phyloP scores from a whole-genome alignment of 2,797 vertebrate species.

The Toxotes lorentzi region DNA sequence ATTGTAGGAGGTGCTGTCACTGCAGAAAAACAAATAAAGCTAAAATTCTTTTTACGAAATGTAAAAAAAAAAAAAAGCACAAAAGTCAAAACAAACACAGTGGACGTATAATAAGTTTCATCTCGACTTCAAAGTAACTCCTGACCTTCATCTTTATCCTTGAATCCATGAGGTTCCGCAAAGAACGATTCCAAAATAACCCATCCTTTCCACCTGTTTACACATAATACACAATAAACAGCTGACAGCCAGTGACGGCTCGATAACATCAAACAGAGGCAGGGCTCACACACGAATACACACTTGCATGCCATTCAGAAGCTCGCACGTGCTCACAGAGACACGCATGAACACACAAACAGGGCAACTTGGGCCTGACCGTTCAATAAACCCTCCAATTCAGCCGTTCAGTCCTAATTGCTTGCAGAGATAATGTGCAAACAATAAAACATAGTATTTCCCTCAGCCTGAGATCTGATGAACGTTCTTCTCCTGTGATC shows the following conservation, averaged over 20 bases:
- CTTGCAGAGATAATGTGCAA: conserved; percentile 58
- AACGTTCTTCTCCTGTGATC: conserved; percentile 31
- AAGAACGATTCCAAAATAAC: conserved; percentile 33
- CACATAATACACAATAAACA: conserved; percentile 25
- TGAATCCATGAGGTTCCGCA: not conserved
- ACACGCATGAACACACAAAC: not conserved
- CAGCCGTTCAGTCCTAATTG: conserved; percentile 44
- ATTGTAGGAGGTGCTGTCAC: too few species aligned
- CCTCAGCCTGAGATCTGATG: conserved; percentile 20
- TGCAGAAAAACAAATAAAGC: not conserved
- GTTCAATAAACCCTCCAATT: conserved; percentile 38
- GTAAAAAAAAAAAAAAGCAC: not conserved
- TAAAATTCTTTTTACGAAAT: not conserved
- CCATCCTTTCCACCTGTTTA: conserved; percentile 25
- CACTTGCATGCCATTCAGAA: not conserved
- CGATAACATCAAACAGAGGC: conserved; percentile 22
- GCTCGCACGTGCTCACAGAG: not conserved
- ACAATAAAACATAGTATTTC: conserved; percentile 50
- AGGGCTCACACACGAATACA: conserved; percentile 8
- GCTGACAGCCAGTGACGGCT: conserved; percentile 17
- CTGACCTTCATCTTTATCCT: conserved; percentile 27
- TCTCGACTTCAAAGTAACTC: conserved; percentile 2
- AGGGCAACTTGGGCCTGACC: conserved; percentile 15
- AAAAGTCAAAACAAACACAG: not conserved
- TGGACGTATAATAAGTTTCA: not conserved